phyloP scores from a whole-genome alignment of 1,140 invertebrate species.

The Platyscapa corneri region DNA sequence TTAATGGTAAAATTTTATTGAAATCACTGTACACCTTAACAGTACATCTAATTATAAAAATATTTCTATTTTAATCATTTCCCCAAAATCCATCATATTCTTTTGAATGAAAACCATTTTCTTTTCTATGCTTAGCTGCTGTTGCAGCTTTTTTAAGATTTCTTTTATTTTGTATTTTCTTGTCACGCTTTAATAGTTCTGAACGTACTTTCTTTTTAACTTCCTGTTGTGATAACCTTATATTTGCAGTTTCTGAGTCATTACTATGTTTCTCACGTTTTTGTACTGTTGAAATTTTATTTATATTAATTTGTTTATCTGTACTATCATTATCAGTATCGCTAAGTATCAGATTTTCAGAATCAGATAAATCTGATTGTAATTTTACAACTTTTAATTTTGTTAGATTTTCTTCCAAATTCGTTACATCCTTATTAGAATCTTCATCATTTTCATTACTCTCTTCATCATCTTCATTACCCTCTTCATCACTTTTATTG shows the following conservation, averaged over 20 bases:
- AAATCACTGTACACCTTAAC: conserved; percentile 23
- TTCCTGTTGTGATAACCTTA: conserved; percentile 1
- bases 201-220: conserved; percentile 30
- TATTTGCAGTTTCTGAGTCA: neutral
- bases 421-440: conserved; percentile 63
- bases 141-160: conserved; percentile 42
- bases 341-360: neutral
- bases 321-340: neutral
- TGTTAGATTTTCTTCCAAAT: conserved; percentile 58
- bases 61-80: conserved; percentile 20
- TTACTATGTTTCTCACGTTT: neutral
- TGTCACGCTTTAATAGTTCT: conserved; percentile 35
- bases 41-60: neutral
- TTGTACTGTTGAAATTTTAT: neutral
- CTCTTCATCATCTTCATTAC: conserved; percentile 55
- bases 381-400: neutral
- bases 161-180: conserved; percentile 11
- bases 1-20: neutral
- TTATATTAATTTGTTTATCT: neutral
- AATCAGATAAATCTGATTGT: neutral
- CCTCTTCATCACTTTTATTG: too few species aligned
- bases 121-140: conserved; percentile 27
- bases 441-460: too few species aligned
- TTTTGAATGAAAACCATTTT: conserved; percentile 27
- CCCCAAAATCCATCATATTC: conserved; percentile 43